Percentiles rank a stretch among this genome's conserved stretches.
These are phyloP conservation scores for Eumeta japonica DNA, from an alignment of 1,140 invertebrate genomes.

Conservation along the genomic window DNA sequence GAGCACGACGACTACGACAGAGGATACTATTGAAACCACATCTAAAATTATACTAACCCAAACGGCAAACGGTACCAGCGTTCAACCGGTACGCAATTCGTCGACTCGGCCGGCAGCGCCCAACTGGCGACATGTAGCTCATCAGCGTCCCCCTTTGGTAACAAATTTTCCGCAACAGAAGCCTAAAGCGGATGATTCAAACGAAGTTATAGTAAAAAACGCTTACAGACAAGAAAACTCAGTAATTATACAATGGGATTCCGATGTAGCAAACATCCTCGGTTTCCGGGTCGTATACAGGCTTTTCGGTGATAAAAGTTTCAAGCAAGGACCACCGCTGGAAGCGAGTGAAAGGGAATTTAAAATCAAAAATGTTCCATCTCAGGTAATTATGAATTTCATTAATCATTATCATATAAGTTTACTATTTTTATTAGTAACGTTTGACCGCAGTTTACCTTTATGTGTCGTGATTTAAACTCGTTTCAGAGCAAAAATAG, in stretches of 20 bases:
- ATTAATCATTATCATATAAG: not conserved
- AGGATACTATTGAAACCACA: conserved; percentile 12
- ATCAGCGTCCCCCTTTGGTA: conserved; percentile 69
- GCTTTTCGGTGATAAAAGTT: conserved; percentile 85
- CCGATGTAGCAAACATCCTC: conserved; percentile 77
- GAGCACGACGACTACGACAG: conserved; percentile 16
- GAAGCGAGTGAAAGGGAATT: conserved; percentile 86
- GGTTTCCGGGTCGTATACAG: conserved; percentile 88
- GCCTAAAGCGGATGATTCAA: conserved; percentile 62
- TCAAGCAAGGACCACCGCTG: conserved; percentile 83
- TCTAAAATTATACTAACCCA: too few relatives aligned
- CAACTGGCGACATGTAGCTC: conserved; percentile 46
- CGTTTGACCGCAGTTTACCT: too few relatives aligned
- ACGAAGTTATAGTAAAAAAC: conserved; percentile 81
- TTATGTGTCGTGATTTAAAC: too few relatives aligned
- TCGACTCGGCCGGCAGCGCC: conserved; percentile 35
- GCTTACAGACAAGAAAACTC: conserved; percentile 83
- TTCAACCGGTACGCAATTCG: conserved; percentile 28
- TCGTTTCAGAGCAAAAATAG: too few relatives aligned
- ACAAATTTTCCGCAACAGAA: conserved; percentile 67
- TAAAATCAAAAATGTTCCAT: conserved; percentile 88
- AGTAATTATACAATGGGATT: conserved; percentile 89
- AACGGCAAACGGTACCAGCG: conserved; percentile 21
- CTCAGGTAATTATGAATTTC: conserved; percentile 70
- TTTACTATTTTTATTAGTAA: not conserved